Evolutionary conservation across 2,113 vertebrate species (phyloP).

Genomic region (Tragulus kanchil): DNA sequence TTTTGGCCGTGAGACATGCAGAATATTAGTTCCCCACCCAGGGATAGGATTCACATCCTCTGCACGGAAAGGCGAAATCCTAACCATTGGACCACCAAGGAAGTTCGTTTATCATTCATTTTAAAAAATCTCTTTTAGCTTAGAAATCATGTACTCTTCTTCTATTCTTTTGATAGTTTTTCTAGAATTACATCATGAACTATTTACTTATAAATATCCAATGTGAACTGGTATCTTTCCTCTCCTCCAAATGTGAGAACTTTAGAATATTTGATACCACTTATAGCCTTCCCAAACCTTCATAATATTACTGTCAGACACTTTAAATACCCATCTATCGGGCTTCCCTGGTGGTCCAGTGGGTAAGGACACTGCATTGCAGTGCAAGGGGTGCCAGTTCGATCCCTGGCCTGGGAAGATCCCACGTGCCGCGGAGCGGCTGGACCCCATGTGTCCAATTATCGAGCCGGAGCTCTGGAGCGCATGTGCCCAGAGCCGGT

Average conservation of each 20-base stretch:
- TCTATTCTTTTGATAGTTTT: not conserved
- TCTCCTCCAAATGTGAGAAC: not conserved
- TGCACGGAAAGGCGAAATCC: not conserved
- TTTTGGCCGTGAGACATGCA: not conserved
- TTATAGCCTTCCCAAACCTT: not conserved
- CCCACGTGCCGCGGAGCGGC: too few relatives aligned
- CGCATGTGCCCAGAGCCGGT: too few relatives aligned
- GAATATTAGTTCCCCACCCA: not conserved
- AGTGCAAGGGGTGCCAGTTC: too few relatives aligned
- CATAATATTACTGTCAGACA: not conserved
- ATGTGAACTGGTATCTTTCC: not conserved
- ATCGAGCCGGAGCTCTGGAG: too few relatives aligned
- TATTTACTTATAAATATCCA: conserved; percentile 7
- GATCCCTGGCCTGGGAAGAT: too few relatives aligned
- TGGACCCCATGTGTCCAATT: too few relatives aligned
- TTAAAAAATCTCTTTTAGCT: not conserved
- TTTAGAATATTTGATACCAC: not conserved
- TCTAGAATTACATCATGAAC: not conserved
- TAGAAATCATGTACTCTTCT: not conserved
- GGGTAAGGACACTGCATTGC: too few relatives aligned
- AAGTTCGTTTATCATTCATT: not conserved
- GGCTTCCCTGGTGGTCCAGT: too few relatives aligned
- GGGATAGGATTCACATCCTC: not conserved
- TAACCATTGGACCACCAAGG: not conserved
- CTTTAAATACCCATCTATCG: not conserved